Evolutionary conservation across 2,888 invertebrate species (phyloP).

Genomic region (Amphipoea oculea): DNA sequence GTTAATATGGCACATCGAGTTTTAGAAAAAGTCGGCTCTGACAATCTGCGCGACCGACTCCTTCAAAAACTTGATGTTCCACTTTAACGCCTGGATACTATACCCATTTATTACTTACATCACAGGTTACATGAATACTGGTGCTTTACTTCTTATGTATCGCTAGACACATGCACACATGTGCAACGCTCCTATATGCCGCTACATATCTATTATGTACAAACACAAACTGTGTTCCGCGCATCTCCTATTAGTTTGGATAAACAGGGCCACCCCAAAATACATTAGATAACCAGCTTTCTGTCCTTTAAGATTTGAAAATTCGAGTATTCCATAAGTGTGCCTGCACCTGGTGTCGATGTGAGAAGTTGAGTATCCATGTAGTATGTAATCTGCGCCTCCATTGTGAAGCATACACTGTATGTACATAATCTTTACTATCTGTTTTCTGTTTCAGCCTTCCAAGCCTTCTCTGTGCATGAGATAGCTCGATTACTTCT

Average conservation of each 20-base stretch:
- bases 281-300: not conserved
- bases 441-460: conserved; percentile 90
- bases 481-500: conserved; percentile 80
- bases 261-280: not conserved
- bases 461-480: conserved; percentile 89
- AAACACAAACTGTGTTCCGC: not conserved
- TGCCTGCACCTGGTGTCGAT: not conserved
- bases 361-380: not conserved
- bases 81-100: conserved; percentile 7
- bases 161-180: not conserved
- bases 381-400: conserved; percentile 11
- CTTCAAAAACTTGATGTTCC: conserved; percentile 13
- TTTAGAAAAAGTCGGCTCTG: not conserved
- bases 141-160: conserved; percentile 14
- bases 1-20: conserved; percentile 8
- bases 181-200: not conserved
- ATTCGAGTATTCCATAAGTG: not conserved
- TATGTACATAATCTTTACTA: conserved; percentile 86
- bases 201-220: not conserved
- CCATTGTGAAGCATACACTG: conserved; percentile 50
- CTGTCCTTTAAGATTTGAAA: not conserved
- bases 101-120: conserved; percentile 4
- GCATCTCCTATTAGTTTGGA: not conserved
- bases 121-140: conserved; percentile 20
- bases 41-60: not conserved